phyloP scores from a whole-genome alignment of 2,888 invertebrate species.

The Unio delphinus region DNA sequence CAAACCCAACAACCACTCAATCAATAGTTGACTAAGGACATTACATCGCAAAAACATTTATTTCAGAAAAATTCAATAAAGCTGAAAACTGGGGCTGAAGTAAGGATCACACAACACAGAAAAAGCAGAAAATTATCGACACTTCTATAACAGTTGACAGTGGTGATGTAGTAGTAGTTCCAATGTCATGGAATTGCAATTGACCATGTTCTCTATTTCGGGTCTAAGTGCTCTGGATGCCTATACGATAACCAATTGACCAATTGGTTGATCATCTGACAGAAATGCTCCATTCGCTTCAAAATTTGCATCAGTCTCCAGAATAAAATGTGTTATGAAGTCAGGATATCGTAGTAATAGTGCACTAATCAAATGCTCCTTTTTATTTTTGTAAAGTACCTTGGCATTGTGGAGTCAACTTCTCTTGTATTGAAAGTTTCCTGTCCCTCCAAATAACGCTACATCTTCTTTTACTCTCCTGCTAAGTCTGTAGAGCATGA shows the following conservation, averaged over 20 bases:
- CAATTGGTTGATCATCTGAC: slow-evolving; percentile 27
- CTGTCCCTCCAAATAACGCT: no score
- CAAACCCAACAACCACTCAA: no score
- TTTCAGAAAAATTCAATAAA: no score
- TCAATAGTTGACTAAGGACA: no score
- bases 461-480: no score
- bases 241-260: slow-evolving; percentile 16
- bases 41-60: no score
- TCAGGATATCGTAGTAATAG: slow-evolving; percentile 41
- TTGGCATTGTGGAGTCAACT: slow-evolving; percentile 15
- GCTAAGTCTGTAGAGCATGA: neutral
- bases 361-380: slow-evolving; percentile 13
- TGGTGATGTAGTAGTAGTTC: slow-evolving; percentile 4
- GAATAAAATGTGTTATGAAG: slow-evolving; percentile 24
- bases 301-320: slow-evolving; percentile 34
- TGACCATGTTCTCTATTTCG: slow-evolving; percentile 24
- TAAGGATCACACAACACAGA: no score
- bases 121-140: no score
- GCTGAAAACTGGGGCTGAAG: no score
- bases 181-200: slow-evolving; percentile 15
- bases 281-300: slow-evolving; percentile 31
- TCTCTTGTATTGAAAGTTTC: neutral
- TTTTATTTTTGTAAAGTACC: slow-evolving; percentile 27
- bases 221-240: slow-evolving; percentile 19
- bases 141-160: no score